Base-by-base conservation (phyloP, 2,113 vertebrate genomes). In the Apteryx owenii region DNA sequence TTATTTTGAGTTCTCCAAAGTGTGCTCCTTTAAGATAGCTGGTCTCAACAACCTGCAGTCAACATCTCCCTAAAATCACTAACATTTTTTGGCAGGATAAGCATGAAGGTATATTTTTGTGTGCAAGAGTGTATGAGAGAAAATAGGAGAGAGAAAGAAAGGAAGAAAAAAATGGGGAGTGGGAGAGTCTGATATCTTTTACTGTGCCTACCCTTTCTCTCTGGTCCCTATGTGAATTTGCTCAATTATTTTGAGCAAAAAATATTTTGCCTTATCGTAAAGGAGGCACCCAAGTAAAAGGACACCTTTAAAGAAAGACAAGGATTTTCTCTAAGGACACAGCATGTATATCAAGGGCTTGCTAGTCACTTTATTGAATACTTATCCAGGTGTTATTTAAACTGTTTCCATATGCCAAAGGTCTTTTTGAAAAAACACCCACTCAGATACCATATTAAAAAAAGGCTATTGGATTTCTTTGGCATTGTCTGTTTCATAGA, bases 401-500 rank as follows among this genome's bases (percentile, higher is more conserved):
- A 78, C 95, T 68, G 79, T 88, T 95, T 93, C 81, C 89, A 95
- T 85, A 40, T 56, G 40, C 75, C 75, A 89, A 12, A 70, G 58
- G 26, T 66, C 58, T 75, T 89, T 93, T 95, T 88, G 93, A 93
- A 86, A 93, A 93, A 88, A 54, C 87, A 85, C 92, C 88, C 85
- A 93, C 95, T 92, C 91, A 90, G 81, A 95, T 92, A 65, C 85
- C 87, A 38, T 85, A 91, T 82, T 93, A 50, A 96, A 88, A 58
- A 95, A 64, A 84, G 58, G 26, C 76, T 89, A 90, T 94, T 62
- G 36, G 44, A 53, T 92, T 84, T 96, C 81, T 84, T 87, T 89
- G 91, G 69, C 88, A 79, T 69, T 94, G 70, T 91, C 71, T 94
- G 42, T 58, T 96, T 95, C 78, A 85, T 87, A 94, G 88, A 97